Evolutionary conservation across 2,113 vertebrate genomes (phyloP), one percentile per base, ranked within the genome.

Genomic region (Eurypyga helias): DNA sequence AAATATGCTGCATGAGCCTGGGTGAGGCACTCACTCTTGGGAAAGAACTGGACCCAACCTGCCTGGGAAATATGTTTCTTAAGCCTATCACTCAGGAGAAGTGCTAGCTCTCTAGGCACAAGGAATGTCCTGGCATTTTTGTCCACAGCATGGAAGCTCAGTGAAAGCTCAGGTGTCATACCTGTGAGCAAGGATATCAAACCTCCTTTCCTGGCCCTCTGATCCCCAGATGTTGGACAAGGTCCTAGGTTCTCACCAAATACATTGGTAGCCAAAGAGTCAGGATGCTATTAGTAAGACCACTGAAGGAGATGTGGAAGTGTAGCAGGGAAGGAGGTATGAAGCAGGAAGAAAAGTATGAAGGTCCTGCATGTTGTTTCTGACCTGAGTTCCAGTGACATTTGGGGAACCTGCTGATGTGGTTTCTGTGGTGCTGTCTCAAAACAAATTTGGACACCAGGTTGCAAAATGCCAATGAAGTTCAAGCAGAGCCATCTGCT

Each of bases 401-500:
- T 7, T 7, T 55, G 21, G 41, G 19, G 14, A 78, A 46, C 24
- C 2, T 58, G 18, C 34, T 48, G 16, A 11, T 43, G 18, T 10
- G 17, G 3, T 38, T 82, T 46, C 26, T 70, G 26, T 14, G 10
- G 4, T 14, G 10, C 18, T 38, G 0, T 64, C 49, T 73, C 45
- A 60, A 36, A 48, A 17, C 2, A 29, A 31, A 41, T 17, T 11
- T 13, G 26, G 13, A 41, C 9, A 70, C 36, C 21, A 65, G 8
- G 29, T 65, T 75, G 33, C 29, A 61, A 41, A 73, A 15, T 61
- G 41, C 5, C 17, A 20, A 4, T 60, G 45, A 62, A 67, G 10
- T 24, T n/a, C 29, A 43, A 26, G 20, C 11, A 57, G n/a, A 49
- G 12, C 1, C 0, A 0, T 29, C 13, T 28, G 6, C 11, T 65